Conservation (phyloP, 2,113 vertebrate species). For the Melanotaenia duboulayi region DNA sequence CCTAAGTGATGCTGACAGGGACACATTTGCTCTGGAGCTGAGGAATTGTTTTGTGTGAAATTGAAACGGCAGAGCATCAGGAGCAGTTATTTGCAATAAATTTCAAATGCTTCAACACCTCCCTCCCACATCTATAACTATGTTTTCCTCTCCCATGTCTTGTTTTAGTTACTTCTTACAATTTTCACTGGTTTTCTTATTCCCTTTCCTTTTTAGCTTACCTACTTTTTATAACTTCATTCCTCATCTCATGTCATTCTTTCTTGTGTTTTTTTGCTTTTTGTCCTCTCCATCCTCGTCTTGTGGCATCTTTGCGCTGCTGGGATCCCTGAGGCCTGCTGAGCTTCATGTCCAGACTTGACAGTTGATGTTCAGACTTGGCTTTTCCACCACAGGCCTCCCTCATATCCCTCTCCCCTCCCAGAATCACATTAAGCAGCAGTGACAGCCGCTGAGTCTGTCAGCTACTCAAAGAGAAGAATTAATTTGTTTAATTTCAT, state of each 20-base stretch:
- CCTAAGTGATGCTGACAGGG: constrained; percentile 81
- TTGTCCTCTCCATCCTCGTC: constrained; percentile 23
- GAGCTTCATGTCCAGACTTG: constrained; percentile 55
- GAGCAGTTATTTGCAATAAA: constrained; percentile 83
- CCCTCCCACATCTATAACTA: neutral
- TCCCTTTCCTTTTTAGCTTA: neutral
- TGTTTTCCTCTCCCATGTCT: neutral
- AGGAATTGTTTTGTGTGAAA: constrained; percentile 84
- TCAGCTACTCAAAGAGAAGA: constrained; percentile 68
- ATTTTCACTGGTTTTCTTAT: neutral
- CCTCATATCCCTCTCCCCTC: constrained; percentile 18
- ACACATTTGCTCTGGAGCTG: constrained; percentile 81
- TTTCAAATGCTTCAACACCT: constrained; percentile 72
- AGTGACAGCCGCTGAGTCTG: constrained; percentile 54
- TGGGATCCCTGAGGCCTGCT: constrained; percentile 54
- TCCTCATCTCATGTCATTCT: constrained; percentile 14
- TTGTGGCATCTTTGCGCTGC: constrained; percentile 25
- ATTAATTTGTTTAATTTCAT: constrained; percentile 83
- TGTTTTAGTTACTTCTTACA: constrained; percentile 14
- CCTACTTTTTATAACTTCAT: constrained; percentile 11
- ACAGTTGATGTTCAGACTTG: constrained; percentile 60
- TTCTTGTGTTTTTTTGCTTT: constrained; percentile 21
- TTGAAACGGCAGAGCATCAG: constrained; percentile 82
- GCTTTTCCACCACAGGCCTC: constrained; percentile 49
- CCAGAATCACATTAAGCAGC: constrained; percentile 51